Conservation (phyloP, 2,888 invertebrate genomes). For the Meloe dianella region DNA sequence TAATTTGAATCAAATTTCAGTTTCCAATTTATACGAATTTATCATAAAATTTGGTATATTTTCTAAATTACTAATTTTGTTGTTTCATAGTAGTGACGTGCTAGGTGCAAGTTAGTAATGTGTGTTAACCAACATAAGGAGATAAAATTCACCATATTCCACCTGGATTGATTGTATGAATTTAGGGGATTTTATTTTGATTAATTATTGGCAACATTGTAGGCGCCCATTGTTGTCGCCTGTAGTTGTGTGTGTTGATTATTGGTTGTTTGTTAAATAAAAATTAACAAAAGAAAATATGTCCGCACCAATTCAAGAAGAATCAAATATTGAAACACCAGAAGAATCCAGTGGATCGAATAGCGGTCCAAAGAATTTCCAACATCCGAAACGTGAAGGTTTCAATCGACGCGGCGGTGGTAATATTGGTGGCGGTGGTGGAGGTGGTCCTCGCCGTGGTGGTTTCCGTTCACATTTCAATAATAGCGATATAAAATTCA, state of each 20-base stretch:
- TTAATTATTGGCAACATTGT: background rate
- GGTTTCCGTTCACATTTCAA: conserved; percentile 22
- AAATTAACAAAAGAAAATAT: conserved; percentile 6
- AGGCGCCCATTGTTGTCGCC: background rate
- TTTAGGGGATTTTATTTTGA: too few species aligned
- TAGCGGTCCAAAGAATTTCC: conserved; percentile 27
- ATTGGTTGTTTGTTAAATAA: background rate
- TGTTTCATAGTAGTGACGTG: too few species aligned
- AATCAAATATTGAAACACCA: conserved; percentile 25
- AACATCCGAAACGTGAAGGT: conserved; percentile 32
- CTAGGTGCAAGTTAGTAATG: too few species aligned
- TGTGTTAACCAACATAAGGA: too few species aligned
- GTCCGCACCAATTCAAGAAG: conserved; percentile 20
- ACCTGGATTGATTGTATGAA: background rate
- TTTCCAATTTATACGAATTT: too few species aligned
- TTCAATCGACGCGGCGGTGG: conserved; percentile 38
- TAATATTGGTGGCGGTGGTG: conserved; percentile 38
- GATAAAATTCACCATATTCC: too few species aligned
- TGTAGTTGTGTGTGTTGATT: background rate
- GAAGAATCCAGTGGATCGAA: background rate
- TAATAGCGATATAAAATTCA: conserved; percentile 16
- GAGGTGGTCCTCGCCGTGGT: conserved; percentile 36
- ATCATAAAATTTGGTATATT: too few species aligned
- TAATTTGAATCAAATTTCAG: too few species aligned
- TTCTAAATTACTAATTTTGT: too few species aligned